phyloP scores from a whole-genome alignment of 2,797 vertebrate genomes.

The Graptemys geographica region DNA sequence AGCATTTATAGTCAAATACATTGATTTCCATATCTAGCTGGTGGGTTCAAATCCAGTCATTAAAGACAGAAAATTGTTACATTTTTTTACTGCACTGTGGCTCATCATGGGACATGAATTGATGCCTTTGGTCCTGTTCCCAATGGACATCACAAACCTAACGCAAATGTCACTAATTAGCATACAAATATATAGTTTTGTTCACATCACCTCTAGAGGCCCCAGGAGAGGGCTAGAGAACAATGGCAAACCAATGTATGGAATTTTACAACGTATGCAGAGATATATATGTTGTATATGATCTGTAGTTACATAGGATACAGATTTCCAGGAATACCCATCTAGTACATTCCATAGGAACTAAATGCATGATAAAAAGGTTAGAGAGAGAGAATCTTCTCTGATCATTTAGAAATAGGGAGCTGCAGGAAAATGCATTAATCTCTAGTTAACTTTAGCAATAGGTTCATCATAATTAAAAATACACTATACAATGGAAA shows the following conservation, averaged over 20 bases:
- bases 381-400: background rate
- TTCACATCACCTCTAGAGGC: background rate
- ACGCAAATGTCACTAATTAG: background rate
- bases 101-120: background rate
- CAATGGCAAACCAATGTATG: background rate
- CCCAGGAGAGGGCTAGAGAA: background rate
- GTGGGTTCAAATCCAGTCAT: background rate
- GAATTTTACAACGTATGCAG: background rate
- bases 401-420: background rate
- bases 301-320: background rate
- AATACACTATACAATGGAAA: background rate
- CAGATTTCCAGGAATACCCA: background rate
- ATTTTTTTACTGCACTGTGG: background rate
- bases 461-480: background rate
- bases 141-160: fast-evolving
- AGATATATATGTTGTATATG: background rate
- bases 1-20: background rate
- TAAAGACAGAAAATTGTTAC: background rate
- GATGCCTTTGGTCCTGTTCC: background rate
- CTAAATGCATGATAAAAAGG: background rate
- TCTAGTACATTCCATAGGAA: background rate
- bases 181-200: background rate
- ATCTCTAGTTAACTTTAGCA: background rate
- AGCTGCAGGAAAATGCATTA: background rate
- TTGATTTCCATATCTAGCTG: background rate